Base-by-base conservation (phyloP, 2,797 vertebrate species). In the Crypturellus tataupa region DNA sequence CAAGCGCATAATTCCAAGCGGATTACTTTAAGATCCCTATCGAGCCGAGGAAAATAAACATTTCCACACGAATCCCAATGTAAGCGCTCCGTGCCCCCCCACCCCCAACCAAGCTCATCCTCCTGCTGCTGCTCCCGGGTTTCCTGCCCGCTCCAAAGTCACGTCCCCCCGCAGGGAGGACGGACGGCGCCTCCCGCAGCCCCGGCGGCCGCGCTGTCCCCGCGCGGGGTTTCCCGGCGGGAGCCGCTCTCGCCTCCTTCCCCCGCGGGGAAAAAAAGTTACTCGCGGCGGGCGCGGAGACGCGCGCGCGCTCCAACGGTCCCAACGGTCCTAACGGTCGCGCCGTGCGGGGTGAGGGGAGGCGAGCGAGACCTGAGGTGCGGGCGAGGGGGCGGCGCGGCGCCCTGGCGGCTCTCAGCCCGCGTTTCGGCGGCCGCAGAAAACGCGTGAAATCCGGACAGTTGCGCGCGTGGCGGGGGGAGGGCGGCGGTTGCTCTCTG, bases 1-100 rank as follows among this genome's bases (percentile, higher is more conserved):
- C 94, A 68, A 83, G 78, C 79, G 88, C 94, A 93, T 95, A 97
- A 96, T 91, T 90, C 96, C 96, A 65, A 96, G 91, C 39, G 60
- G 95, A 95, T 96, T 95, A 95, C 87, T 91, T 64, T 5, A 63
- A 91, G 85, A 96, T 84, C 94, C 90, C 35, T 51, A 70, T 87
- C 90, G 86, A 90, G 93, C 94, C 59, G 70, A 63, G 89, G 93
- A 94, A 94, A 91, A 95, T 51, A 95, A 95, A 90, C 83, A 90
- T 93, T 93, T 84, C 91, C 93, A 81, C 92, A 53, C 49, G 23
- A 46, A 73, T 33, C 51, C 16, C 82, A 93, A 81, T 27, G 42
- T 8, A 70, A 96, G 73, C 10, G 75, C 94, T 87, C 80, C 70
- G 17, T 17, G 71, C 51, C 80, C 21, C 49, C 46, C 53, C 63